Conservation (phyloP, 2,113 vertebrate genomes). For the Cranoglanis bouderius region DNA sequence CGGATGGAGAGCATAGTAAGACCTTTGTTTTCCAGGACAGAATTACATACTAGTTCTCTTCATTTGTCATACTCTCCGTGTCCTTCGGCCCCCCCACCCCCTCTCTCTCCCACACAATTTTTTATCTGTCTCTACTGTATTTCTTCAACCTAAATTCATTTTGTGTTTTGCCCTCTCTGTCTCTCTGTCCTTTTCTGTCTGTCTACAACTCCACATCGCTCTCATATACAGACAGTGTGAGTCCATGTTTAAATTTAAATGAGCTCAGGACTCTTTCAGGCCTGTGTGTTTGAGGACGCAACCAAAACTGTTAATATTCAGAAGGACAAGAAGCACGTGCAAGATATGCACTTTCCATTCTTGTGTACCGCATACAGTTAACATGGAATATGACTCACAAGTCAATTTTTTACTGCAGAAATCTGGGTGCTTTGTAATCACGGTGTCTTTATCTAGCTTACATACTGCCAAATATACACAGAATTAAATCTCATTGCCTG, state of each 20-base stretch:
- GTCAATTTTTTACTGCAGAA: not conserved
- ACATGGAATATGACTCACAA: not conserved
- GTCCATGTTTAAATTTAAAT: constrained; percentile 8
- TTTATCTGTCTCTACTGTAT: not conserved
- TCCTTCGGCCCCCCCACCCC: not conserved
- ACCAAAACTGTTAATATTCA: not conserved
- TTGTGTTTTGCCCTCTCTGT: not conserved
- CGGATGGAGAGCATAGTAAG: constrained; percentile 32
- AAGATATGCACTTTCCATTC: not conserved
- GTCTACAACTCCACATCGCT: not conserved
- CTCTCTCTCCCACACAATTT: not conserved
- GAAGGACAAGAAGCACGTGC: not conserved
- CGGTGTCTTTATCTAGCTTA: not conserved
- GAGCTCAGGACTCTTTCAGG: not conserved
- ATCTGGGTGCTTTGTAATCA: not conserved
- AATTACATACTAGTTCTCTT: constrained; percentile 29
- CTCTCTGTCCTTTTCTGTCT: constrained; percentile 7
- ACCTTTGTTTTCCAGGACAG: constrained; percentile 45
- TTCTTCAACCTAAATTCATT: not conserved
- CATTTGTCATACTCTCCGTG: constrained; percentile 11
- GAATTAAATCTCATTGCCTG: not conserved
- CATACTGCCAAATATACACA: not conserved
- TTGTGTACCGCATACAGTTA: not conserved
- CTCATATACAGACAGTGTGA: not conserved
- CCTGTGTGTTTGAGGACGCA: not conserved